Evolutionary conservation across 1,140 invertebrate species (phyloP), one percentile per base, ranked within the genome.

Genomic region (Pseudomyrmex flavicornis): DNA sequence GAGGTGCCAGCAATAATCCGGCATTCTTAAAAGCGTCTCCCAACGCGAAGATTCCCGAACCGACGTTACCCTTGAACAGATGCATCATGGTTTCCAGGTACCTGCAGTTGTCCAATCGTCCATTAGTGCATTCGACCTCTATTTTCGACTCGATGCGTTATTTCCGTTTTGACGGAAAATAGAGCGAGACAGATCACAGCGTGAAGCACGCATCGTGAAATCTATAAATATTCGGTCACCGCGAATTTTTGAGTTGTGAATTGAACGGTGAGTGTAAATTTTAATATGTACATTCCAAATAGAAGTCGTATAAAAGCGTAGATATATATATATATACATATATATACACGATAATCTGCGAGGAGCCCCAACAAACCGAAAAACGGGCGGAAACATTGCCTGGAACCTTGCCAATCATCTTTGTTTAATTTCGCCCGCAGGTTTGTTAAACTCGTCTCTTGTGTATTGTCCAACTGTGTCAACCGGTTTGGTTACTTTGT

Each of bases 1-100:
- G 93, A 0, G 96, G 95, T 0, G 95, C 96, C 48, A 97, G 94
- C 2, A 96, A 74, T 2, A 97, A 93, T 17, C 97, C 97, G 3
- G 96, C 96, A 91, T 97, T 96, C 90, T 96, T 97, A 90, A 97
- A 97, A 9, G 96, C 97, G 91, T 97, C 96, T 8, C 97, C 97
- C 95, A 97, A 96, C 2, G 97, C 97, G 88, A 97, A 96, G 50
- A 97, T 95, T 3, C 97, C 97, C 0, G 96, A 96, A 61, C 97
- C 97, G 65, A 97, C 96, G 93, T 97, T 97, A 56, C 96, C 97
- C 90, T 96, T 96, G 88, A 97, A 96, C 68, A 97, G 94, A 91
- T 97, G 97, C 89, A 96, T 96, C 83, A 97, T 94, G 0, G 97
- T 97, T 92, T 97, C 97, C 73, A 95, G 70, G 90, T 96, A 97